Base-by-base conservation (phyloP, 2,888 invertebrate species). In the Stenodema calcarata region DNA sequence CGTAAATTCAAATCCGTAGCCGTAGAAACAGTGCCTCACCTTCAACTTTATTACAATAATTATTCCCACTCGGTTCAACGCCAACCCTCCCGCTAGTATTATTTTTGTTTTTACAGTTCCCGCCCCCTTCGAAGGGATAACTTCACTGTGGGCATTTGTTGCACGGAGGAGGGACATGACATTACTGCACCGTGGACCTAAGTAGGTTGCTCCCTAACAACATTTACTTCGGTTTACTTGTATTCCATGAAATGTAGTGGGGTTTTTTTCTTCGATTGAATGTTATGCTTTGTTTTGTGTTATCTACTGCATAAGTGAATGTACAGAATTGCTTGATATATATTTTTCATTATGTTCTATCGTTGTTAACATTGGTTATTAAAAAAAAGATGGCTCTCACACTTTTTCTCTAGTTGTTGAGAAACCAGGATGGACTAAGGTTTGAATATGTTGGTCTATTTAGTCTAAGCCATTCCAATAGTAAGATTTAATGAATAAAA, bases 211-310 rank as follows among this genome's bases (percentile, higher is more conserved):
- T 50, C 50, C 50, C n/a, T 50, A 50, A n/a, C 35, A 35, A n/a
- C 1, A 54, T 54, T 54, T 54, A 44, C n/a, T 62, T 62, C 62
- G 23, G 62, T 62, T 62, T 62, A 62, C 23, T 23, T 62, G n/a
- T 50, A 62, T 62, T 62, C 75, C 75, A 35, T 75, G 75, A 35
- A 75, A 70, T 27, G 75, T 75, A 75, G 42, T 41, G 75, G 75
- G n/a, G 75, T 30, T 78, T 23, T 44, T 7, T 78, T 23, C 42
- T 62, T 62, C 62, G 12, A 62, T 62, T 78, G 14, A 78, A 78
- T 44, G 78, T 78, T 78, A 78, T 82, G 82, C 82, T 82, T 82
- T 82, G 82, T 69, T 82, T 82, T 82, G 82, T 69, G 82, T 82
- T 82, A 78, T 54, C 54, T 82, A 82, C 69, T 62, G 69, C 69